Percentiles rank a stretch among this genome's conserved stretches.
These are phyloP conservation scores for Phortica variegata DNA, from an alignment of 1,140 invertebrate species.

Conservation along the genomic window DNA sequence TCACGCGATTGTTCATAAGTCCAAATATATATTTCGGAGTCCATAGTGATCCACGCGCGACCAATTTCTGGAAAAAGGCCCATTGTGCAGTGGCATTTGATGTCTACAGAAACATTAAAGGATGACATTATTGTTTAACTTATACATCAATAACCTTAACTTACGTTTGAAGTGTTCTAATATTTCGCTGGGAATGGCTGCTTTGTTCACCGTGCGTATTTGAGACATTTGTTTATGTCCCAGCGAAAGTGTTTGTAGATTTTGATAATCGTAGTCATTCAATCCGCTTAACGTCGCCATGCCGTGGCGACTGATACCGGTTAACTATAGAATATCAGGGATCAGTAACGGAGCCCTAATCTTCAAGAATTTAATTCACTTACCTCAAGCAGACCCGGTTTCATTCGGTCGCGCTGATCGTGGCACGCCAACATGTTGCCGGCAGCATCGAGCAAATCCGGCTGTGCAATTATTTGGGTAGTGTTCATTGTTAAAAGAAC, in stretches of 20 bases:
- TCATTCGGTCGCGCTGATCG: conserved; percentile 36
- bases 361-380: background rate
- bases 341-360: background rate
- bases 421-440: conserved; percentile 50
- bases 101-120: conserved; percentile 64
- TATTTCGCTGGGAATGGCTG: conserved; percentile 87
- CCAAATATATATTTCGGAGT: conserved; percentile 95
- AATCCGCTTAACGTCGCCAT: conserved; percentile 70
- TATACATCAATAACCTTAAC: background rate
- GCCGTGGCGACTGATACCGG: conserved; percentile 51
- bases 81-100: conserved; percentile 94
- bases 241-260: conserved; percentile 65
- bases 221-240: conserved; percentile 71
- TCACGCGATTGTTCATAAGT: conserved; percentile 88
- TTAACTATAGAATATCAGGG: conserved; percentile 25
- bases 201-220: conserved; percentile 77
- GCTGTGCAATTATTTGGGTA: conserved; percentile 22
- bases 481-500: conserved; percentile 22
- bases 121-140: background rate
- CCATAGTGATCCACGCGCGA: conserved; percentile 95
- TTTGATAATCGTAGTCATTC: conserved; percentile 88
- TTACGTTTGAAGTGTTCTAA: conserved; percentile 92
- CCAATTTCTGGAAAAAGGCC: conserved; percentile 94
- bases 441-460: conserved; percentile 35
- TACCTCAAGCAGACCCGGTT: conserved; percentile 47